Percentiles rank a stretch among this genome's conserved stretches.
These are phyloP conservation scores for Ypsolopha sequella DNA, from an alignment of 2,888 invertebrate species.

Conservation along the genomic window DNA sequence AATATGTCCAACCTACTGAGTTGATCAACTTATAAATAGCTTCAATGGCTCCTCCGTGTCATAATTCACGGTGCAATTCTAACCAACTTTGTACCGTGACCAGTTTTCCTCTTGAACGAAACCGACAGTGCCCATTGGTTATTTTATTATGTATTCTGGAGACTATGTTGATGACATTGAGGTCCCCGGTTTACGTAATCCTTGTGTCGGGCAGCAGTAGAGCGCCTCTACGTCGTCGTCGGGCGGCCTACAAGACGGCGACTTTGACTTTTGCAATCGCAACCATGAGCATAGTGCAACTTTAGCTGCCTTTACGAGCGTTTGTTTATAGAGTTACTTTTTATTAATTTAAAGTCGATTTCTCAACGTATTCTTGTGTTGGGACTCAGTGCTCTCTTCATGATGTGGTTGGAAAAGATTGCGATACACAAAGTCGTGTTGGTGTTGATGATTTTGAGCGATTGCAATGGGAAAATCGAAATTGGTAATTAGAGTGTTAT, in stretches of 20 bases:
- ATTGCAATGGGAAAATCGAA: slow-evolving; percentile 29
- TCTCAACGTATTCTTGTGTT: too few species aligned
- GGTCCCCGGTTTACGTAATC: slow-evolving; percentile 34
- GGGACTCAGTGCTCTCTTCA: too few species aligned
- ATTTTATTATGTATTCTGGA: slow-evolving; percentile 25
- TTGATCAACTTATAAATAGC: too few species aligned
- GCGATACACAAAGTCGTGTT: slow-evolving; percentile 13
- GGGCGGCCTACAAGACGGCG: background rate
- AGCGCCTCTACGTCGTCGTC: background rate
- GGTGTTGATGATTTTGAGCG: slow-evolving; percentile 20
- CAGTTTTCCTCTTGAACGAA: background rate
- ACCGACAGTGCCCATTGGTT: background rate
- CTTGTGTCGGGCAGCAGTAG: background rate
- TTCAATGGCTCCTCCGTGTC: too few species aligned
- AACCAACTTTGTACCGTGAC: too few species aligned
- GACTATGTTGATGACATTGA: slow-evolving; percentile 41
- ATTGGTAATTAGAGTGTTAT: slow-evolving; percentile 25
- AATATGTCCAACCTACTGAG: too few species aligned
- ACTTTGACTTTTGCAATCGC: background rate
- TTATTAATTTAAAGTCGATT: too few species aligned
- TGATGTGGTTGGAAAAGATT: too few species aligned
- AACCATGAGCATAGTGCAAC: background rate
- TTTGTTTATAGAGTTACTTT: too few species aligned
- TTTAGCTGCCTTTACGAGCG: background rate
- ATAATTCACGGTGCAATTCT: too few species aligned